Evolutionary conservation across 1,140 invertebrate species (phyloP).

Genomic region (Latrodectus geometricus): DNA sequence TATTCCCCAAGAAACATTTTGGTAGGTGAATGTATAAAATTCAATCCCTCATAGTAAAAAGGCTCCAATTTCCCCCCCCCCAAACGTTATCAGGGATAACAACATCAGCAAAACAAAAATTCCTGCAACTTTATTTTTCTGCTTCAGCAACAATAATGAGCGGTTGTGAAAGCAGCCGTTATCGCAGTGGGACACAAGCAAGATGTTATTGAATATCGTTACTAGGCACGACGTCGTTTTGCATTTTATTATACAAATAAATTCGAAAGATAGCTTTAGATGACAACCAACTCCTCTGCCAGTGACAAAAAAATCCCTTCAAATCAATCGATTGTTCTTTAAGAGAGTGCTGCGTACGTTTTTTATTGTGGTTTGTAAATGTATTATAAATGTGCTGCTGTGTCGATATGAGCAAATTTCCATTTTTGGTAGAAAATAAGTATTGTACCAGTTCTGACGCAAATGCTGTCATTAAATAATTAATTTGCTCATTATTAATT

Average conservation of each 20-base stretch:
- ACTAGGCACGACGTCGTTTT: constrained; percentile 48
- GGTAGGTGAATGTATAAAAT: constrained; percentile 11
- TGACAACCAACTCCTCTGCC: constrained; percentile 30
- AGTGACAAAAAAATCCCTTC: constrained; percentile 12
- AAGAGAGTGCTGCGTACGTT: neutral
- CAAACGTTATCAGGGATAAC: constrained; percentile 20
- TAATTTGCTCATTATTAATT: too few relatives aligned
- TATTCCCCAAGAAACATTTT: neutral
- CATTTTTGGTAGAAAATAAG: too few relatives aligned
- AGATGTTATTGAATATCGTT: constrained; percentile 62
- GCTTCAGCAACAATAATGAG: constrained; percentile 39
- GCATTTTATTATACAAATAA: constrained; percentile 59
- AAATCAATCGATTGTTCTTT: constrained; percentile 19
- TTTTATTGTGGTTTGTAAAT: too few relatives aligned
- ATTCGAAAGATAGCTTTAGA: constrained; percentile 53
- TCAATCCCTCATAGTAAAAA: neutral
- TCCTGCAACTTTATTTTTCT: neutral
- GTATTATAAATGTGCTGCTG: too few relatives aligned
- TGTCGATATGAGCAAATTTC: too few relatives aligned
- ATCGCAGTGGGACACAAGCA: constrained; percentile 48
- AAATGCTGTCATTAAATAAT: too few relatives aligned
- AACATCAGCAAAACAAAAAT: neutral
- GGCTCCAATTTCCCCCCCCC: neutral
- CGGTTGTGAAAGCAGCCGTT: constrained; percentile 17
- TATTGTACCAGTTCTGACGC: too few relatives aligned